Evolutionary conservation across 2,888 invertebrate genomes (phyloP), one percentile per base, ranked within the genome.

Genomic region (Ichneumoninae sp.): DNA sequence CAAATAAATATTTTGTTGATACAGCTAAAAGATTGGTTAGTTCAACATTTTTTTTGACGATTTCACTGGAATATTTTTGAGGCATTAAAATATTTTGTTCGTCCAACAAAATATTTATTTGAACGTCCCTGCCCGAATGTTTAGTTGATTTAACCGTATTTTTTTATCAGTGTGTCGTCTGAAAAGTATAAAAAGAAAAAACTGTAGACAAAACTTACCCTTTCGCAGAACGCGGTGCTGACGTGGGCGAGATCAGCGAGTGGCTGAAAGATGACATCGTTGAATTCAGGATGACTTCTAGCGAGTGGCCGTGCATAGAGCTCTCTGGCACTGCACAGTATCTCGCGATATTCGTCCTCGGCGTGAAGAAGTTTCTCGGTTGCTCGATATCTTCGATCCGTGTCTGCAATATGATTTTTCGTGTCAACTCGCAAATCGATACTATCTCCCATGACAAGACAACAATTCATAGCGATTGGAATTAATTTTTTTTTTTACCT

Each of bases 301-400:
- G 93, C 89, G 79, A 96, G 93, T 1, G 96, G 96, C 88, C 95
- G 95, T 26, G 95, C 96, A 91, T 96, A 96, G 80, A 96, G 93
- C 91, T 96, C 96, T 88, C 95, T 95, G 70, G 95, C 96, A 85
- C 96, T 96, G 92, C 95, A 95, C 83, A 96, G 92, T 85, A 95
- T 95, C 85, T 93, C 93, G 74, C 92, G 92, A 87, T 94, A 94
- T 81, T 94, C 94, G 69, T 92, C 92, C 87, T 95, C 95, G 52
- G 93, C 93, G 80, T 93, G 92, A 69, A 94, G 90, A 79, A 94
- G 91, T 80, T 93, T 93, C 88, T 94, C 94, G 44, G 94, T 94
- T 50, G 93, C 90, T 60, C 94, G 90, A 87, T 94, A 94, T 79
- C 93, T 91, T 81, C 92, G 91, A 90, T 94, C 94, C 36, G 91